phyloP scores from a whole-genome alignment of 2,113 vertebrate species.

The Ceratotherium simum region DNA sequence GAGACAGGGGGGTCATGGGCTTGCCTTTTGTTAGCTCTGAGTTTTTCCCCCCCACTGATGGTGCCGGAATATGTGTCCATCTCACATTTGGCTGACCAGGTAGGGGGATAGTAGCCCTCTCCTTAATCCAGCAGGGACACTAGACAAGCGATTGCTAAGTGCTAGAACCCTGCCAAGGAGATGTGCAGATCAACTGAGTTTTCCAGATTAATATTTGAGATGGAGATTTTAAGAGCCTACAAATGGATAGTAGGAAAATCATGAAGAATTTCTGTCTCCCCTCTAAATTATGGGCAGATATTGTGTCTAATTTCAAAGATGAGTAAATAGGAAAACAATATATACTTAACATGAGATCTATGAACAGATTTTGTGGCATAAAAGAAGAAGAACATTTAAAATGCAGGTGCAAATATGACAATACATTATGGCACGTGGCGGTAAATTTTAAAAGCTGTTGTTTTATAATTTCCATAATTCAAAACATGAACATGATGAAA shows the following conservation, averaged over 20 bases:
- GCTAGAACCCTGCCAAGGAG: background rate
- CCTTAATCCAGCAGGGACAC: background rate
- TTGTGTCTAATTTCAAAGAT: background rate
- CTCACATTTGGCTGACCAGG: background rate
- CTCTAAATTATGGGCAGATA: background rate
- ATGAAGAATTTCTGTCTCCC: background rate
- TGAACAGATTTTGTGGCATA: background rate
- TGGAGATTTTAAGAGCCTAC: background rate
- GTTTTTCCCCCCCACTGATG: background rate
- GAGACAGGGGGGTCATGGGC: background rate
- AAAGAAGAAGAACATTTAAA: background rate
- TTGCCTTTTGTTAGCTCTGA: background rate
- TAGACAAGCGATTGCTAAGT: background rate
- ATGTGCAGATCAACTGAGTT: background rate
- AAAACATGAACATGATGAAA: background rate
- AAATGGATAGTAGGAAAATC: background rate
- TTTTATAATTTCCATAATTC: conserved; percentile 29
- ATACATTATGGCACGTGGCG: background rate
- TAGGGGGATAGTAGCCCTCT: background rate
- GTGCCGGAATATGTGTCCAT: background rate
- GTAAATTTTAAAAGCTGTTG: background rate
- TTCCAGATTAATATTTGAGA: background rate
- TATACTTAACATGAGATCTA: background rate
- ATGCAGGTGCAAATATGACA: background rate
- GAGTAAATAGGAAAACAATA: background rate